Base-by-base conservation (phyloP, 2,797 vertebrate species). In the Morus bassanus region DNA sequence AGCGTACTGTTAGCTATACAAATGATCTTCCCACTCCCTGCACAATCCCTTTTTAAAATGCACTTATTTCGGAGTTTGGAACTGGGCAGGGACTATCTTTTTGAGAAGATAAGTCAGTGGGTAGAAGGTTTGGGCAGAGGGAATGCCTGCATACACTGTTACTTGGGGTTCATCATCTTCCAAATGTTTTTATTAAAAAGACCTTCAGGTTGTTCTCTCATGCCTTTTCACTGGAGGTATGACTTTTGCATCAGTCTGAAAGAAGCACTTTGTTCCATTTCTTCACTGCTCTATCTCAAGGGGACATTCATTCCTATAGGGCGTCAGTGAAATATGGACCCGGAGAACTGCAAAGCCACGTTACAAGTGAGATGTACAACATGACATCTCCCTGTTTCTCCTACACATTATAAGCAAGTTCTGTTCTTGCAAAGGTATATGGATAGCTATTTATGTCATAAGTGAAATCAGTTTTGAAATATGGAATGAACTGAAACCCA, bases 301-400 rank as follows among this genome's bases (percentile, higher is more conserved):
- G 27, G 2, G 3, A 11, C 13, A 11, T 41, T 46, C 2, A 17
- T 50, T 35, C 11, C 9, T 8, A 7, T 1, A 10, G 3, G 50
- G 0, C 22, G 22, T 6, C 61, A 51, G 8, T 46, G 33, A 59
- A 80, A 81, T 13, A 33, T 1, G 5, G 46, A 48, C 48, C 24
- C 41, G 48, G 59, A 70, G 31, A n/a, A 48, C 22, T 50, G 60
- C 35, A 13, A 31, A 69, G 21, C 11, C 35, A n/a, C 4, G 1
- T 30, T 30, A 17, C 0, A 0, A 59, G 13, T 14, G 21, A 64
- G 15, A 45, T 0, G 5, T 30, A 31, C 2, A 16, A 9, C 2
- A 37, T 24, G 15, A 45, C 12, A 16, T 65, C 7, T 70, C 17
- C 25, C 31, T 48, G 16, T 17, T 89, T 84, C 25, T 57, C 30